These are phyloP conservation scores for Siphlonurus alternatus DNA, from an alignment of 2,888 invertebrate genomes.

Conservation along the genomic window DNA sequence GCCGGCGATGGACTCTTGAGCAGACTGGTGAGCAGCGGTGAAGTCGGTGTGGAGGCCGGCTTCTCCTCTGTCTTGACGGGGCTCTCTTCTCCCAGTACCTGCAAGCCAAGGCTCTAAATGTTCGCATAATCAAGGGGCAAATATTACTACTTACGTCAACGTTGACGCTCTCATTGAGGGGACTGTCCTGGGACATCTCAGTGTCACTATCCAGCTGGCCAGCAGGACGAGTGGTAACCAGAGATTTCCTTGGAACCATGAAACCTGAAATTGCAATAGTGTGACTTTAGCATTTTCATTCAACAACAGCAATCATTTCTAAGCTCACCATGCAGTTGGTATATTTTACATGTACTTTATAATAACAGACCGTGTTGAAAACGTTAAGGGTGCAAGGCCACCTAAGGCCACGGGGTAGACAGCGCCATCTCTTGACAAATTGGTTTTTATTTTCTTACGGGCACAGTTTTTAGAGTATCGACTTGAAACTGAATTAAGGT, in stretches of 20 bases:
- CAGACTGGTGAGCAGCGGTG: conserved; percentile 64
- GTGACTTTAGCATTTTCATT: too few relatives aligned
- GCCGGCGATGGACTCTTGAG: conserved; percentile 50
- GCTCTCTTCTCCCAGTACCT: conserved; percentile 21
- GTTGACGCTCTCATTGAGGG: conserved; percentile 14
- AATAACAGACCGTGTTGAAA: too few relatives aligned
- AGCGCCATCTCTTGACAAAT: too few relatives aligned
- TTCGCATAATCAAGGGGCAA: neutral
- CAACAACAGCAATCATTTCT: too few relatives aligned
- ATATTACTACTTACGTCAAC: conserved; percentile 12
- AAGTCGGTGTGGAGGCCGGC: conserved; percentile 20
- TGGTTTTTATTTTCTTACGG: too few relatives aligned
- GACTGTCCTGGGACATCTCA: conserved; percentile 15
- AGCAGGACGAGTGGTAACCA: neutral
- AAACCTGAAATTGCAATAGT: neutral
- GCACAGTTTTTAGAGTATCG: too few relatives aligned
- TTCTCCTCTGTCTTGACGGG: conserved; percentile 18
- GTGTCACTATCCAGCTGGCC: conserved; percentile 11
- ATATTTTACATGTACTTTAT: too few relatives aligned
- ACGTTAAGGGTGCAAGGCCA: too few relatives aligned
- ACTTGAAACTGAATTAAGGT: too few relatives aligned
- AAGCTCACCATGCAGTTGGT: too few relatives aligned
- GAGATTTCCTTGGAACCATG: neutral
- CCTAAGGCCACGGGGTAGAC: too few relatives aligned
- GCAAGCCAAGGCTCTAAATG: conserved; percentile 15